Conservation (phyloP, 2,797 vertebrate genomes). For the Gymnoscopelus braueri region DNA sequence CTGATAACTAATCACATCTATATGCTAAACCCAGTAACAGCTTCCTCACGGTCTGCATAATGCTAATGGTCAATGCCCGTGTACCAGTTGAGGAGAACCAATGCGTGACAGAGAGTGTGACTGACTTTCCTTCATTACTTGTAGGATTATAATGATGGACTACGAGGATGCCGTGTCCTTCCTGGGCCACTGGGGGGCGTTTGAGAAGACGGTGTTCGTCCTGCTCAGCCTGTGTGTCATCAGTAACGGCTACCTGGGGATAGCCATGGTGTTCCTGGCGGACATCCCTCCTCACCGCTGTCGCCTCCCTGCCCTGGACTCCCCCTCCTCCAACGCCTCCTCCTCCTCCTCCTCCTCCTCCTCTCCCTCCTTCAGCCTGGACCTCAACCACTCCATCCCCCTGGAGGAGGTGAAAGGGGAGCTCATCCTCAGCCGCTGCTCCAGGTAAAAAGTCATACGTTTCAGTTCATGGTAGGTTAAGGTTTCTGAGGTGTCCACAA, state of each 20-base stretch:
- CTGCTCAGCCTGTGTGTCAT: constrained; percentile 33
- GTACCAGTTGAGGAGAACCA: too few species aligned
- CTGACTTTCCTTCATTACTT: too few species aligned
- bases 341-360: neutral
- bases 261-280: constrained; percentile 34
- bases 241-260: constrained; percentile 41
- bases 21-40: too few species aligned
- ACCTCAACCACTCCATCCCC: constrained; percentile 34
- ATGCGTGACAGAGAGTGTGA: too few species aligned
- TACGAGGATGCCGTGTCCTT: constrained; percentile 37
- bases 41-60: too few species aligned
- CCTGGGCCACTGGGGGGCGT: constrained; percentile 39
- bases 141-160: neutral
- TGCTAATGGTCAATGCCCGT: too few species aligned
- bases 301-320: constrained; percentile 2
- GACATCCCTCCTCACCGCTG: constrained; percentile 45
- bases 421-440: constrained; percentile 29
- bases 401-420: constrained; percentile 23
- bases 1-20: too few species aligned
- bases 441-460: constrained; percentile 18
- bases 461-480: neutral
- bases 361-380: neutral
- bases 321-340: neutral
- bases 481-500: too few species aligned
- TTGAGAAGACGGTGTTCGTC: constrained; percentile 39